A percentile compares a stretch with the other conserved stretches of the same genome.
Conservation (phyloP, 2,797 vertebrate species). For the Ctenopoma multispine region DNA sequence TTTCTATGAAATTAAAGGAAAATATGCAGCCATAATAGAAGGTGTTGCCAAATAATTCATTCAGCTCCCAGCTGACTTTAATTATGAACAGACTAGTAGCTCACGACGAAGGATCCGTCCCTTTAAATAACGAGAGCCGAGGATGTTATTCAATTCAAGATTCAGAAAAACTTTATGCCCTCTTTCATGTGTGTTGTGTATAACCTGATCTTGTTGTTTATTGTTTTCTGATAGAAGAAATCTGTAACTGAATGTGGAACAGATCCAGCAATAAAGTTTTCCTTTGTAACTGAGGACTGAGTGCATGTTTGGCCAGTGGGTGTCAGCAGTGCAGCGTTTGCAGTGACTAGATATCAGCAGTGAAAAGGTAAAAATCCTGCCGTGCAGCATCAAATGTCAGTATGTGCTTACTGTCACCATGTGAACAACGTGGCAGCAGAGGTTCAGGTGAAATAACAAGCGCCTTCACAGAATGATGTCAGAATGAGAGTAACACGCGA, state of each 20-base stretch:
- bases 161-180: no score
- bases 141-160: no score
- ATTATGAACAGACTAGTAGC: neutral
- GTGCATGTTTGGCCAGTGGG: constrained; percentile 65
- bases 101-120: constrained; percentile 19
- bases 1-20: neutral
- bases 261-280: constrained; percentile 54
- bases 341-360: neutral
- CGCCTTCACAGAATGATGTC: constrained; percentile 10
- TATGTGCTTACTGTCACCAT: constrained; percentile 60
- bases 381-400: constrained; percentile 37
- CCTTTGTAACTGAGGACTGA: constrained; percentile 24
- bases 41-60: neutral
- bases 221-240: constrained; percentile 7
- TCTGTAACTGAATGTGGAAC: constrained; percentile 14
- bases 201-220: constrained; percentile 7
- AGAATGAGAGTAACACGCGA: neutral
- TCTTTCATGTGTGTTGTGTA: neutral
- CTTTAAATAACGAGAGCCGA: constrained; percentile 35
- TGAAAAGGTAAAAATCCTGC: neutral
- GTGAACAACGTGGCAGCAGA: constrained; percentile 37
- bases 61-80: neutral
- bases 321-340: constrained; percentile 46
- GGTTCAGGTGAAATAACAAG: constrained; percentile 37
- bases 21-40: neutral